Evolutionary conservation across 2,113 vertebrate genomes (phyloP).

Genomic region (Alligator mississippiensis): DNA sequence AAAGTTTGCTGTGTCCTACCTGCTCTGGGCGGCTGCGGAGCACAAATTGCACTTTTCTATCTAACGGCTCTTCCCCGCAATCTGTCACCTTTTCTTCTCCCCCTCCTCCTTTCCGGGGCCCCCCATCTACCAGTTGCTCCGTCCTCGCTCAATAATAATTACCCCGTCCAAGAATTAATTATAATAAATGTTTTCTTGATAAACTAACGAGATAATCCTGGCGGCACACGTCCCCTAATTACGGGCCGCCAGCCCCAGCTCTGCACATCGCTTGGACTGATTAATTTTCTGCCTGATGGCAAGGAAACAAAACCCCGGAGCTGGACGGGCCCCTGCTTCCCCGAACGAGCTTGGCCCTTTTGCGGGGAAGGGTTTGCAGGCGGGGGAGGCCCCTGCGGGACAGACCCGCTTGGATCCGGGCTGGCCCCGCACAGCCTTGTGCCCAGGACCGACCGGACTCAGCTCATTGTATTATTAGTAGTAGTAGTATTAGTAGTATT

Average conservation of each 20-base stretch:
- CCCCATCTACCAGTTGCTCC: conserved; percentile 85
- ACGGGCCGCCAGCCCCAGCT: conserved; percentile 85
- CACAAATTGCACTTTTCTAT: conserved; percentile 77
- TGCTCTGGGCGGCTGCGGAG: conserved; percentile 69
- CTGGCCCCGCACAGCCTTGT: no score
- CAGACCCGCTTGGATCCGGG: no score
- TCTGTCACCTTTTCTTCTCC: conserved; percentile 85
- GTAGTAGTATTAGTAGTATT: no score
- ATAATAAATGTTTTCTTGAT: conserved; percentile 95
- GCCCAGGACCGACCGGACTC: no score
- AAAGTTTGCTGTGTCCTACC: conserved; percentile 17
- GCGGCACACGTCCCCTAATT: conserved; percentile 92
- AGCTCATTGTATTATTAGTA: no score
- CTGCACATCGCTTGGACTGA: conserved; percentile 83
- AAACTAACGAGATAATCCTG: conserved; percentile 94
- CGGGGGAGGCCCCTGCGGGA: background rate
- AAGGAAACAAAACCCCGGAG: conserved; percentile 81
- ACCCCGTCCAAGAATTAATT: conserved; percentile 92
- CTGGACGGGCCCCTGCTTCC: conserved; percentile 39
- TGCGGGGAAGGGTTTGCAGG: conserved; percentile 1
- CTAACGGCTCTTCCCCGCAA: conserved; percentile 90
- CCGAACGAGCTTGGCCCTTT: background rate
- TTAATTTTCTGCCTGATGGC: conserved; percentile 92
- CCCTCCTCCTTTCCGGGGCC: background rate
- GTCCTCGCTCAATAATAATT: conserved; percentile 92